Evolutionary conservation across 2,113 vertebrate genomes (phyloP).

Genomic region (Merops nubicus): DNA sequence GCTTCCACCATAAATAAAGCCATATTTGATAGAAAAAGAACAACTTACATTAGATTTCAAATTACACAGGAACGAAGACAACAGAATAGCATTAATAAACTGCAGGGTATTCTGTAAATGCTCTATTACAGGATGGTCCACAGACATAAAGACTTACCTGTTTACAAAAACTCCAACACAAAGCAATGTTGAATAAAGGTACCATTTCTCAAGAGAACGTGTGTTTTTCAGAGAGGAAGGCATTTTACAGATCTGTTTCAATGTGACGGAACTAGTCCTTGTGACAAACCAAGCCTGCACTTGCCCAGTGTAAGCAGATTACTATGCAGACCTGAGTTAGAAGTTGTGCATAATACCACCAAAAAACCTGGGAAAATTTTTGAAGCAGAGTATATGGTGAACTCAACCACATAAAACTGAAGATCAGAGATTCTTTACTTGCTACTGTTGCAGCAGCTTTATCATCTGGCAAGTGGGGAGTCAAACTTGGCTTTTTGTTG

Average conservation of each 20-base stretch:
- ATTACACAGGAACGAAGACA: neutral
- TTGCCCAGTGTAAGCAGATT: neutral
- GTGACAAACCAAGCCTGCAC: neutral
- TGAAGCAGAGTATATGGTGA: neutral
- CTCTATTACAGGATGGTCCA: neutral
- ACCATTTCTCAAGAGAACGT: neutral
- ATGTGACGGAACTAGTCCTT: neutral
- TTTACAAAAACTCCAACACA: neutral
- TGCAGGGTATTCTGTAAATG: neutral
- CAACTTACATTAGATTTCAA: neutral
- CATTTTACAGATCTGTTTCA: neutral
- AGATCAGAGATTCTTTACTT: neutral
- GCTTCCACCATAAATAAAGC: neutral
- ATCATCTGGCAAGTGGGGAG: neutral
- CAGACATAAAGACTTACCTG: conserved; percentile 17
- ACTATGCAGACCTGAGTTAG: neutral
- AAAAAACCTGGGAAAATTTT: neutral
- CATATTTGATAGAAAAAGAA: neutral
- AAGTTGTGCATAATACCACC: neutral
- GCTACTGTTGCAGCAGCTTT: neutral
- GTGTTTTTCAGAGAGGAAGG: neutral
- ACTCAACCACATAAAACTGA: neutral
- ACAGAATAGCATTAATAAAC: neutral
- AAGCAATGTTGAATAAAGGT: neutral
- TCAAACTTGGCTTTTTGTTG: neutral